Percentiles rank a stretch among this genome's conserved stretches.
Conservation (phyloP, 2,888 invertebrate species). For the Cheilosia pagana region DNA sequence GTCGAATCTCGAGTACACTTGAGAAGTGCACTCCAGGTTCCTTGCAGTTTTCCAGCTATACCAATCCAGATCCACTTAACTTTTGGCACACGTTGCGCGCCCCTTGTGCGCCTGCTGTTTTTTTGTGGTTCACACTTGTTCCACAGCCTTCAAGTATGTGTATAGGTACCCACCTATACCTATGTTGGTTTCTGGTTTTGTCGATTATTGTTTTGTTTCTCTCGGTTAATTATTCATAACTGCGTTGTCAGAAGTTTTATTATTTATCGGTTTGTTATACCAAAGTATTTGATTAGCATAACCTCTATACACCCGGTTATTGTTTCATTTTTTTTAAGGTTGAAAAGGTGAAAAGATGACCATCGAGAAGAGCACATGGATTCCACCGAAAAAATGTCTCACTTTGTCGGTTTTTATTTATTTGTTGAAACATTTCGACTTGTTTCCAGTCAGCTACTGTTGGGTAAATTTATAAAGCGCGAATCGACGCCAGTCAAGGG, state of each 20-base stretch:
- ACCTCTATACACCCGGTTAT: conserved; percentile 55
- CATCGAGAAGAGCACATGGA: conserved; percentile 21
- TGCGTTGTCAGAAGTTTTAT: conserved; percentile 47
- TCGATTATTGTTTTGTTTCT: conserved; percentile 9
- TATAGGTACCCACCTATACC: too few relatives aligned
- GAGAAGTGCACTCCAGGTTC: conserved; percentile 55
- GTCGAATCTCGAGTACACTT: conserved; percentile 64
- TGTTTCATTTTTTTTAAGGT: background rate
- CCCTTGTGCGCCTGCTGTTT: too few relatives aligned
- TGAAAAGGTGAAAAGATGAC: conserved; percentile 25
- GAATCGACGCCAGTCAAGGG: conserved; percentile 16
- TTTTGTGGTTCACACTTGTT: conserved; percentile 33
- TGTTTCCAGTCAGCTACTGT: conserved; percentile 28
- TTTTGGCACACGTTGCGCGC: conserved; percentile 66
- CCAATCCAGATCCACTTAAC: conserved; percentile 40
- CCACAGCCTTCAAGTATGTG: conserved; percentile 21
- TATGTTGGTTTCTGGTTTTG: conserved; percentile 32
- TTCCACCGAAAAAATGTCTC: conserved; percentile 21
- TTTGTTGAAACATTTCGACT: background rate
- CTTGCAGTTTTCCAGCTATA: conserved; percentile 45
- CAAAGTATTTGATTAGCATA: conserved; percentile 59
- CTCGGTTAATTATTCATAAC: conserved; percentile 56
- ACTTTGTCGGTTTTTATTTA: conserved; percentile 33
- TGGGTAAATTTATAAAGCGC: conserved; percentile 21
- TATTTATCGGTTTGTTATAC: conserved; percentile 51